Conservation (phyloP, 2,888 invertebrate genomes). For the Torymus auratus region DNA sequence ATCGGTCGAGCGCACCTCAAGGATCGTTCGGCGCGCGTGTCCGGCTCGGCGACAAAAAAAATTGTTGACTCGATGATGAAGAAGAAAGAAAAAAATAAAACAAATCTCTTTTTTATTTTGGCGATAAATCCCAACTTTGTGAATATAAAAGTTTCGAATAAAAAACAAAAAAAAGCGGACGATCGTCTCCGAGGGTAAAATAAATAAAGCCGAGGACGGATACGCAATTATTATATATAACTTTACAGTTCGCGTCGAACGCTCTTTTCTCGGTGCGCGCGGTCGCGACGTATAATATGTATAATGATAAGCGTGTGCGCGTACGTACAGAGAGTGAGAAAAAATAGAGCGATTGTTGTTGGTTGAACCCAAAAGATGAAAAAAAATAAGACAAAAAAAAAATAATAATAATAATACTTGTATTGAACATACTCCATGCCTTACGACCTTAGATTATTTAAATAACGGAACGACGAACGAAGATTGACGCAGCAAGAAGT, state of each 20-base stretch:
- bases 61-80: conserved; percentile 6
- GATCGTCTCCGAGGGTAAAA: too few relatives aligned
- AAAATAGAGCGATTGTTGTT: conserved; percentile 27
- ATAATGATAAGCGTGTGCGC: background rate
- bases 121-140: conserved; percentile 14
- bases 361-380: conserved; percentile 38
- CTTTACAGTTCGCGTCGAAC: background rate
- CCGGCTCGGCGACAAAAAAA: background rate
- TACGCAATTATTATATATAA: too few relatives aligned
- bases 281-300: conserved; percentile 1
- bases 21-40: background rate
- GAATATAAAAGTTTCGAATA: background rate
- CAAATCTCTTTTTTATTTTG: conserved; percentile 25
- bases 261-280: conserved; percentile 18
- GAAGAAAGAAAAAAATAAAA: too few relatives aligned
- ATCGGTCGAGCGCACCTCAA: conserved; percentile 9
- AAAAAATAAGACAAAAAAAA: conserved; percentile 33
- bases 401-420: conserved; percentile 52
- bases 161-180: too few relatives aligned
- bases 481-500: conserved; percentile 24
- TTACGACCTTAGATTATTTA: conserved; percentile 74
- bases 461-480: conserved; percentile 55
- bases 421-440: conserved; percentile 75
- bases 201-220: too few relatives aligned
- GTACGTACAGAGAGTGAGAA: too few relatives aligned